phyloP scores from a whole-genome alignment of 2,797 vertebrate species.

The Channallabes apus region DNA sequence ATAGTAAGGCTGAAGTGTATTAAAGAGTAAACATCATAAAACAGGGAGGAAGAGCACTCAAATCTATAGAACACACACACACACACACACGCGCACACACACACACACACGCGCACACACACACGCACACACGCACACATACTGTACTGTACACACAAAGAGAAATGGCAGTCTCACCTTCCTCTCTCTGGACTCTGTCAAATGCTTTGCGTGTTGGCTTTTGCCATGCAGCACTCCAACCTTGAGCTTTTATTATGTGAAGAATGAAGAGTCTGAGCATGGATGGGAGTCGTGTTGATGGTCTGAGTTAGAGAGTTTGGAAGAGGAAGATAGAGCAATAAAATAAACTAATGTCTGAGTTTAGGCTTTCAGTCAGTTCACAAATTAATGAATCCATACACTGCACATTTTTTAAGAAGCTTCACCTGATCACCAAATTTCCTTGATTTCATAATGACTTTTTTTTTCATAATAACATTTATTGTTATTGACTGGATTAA shows the following conservation, averaged over 20 bases:
- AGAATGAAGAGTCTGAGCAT: constrained; percentile 51
- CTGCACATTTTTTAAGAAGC: not conserved
- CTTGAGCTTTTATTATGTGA: constrained; percentile 56
- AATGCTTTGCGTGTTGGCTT: constrained; percentile 45
- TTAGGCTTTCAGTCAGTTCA: constrained; percentile 17
- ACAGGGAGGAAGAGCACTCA: not conserved
- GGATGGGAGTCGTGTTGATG: constrained; percentile 43
- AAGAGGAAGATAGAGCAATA: not conserved
- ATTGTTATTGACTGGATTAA: constrained; percentile 8
- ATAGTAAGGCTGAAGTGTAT: not conserved
- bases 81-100: constrained; percentile 9
- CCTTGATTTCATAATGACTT: not conserved
- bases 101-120: not conserved
- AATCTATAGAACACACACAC: constrained; percentile 8
- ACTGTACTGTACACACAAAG: not conserved
- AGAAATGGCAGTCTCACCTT: constrained; percentile 26
- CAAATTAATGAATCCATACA: not conserved
- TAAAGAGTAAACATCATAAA: not conserved
- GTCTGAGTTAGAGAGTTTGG: constrained; percentile 30
- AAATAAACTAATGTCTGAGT: not conserved
- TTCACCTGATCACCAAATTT: not conserved
- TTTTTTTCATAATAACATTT: constrained; percentile 20
- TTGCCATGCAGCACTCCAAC: constrained; percentile 45
- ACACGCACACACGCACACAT: not conserved
- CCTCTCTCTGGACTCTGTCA: constrained; percentile 29